A percentile compares a stretch with the other conserved stretches of the same genome.
phyloP scores from a whole-genome alignment of 2,888 invertebrate genomes.

The Drosophila vallismaia region DNA sequence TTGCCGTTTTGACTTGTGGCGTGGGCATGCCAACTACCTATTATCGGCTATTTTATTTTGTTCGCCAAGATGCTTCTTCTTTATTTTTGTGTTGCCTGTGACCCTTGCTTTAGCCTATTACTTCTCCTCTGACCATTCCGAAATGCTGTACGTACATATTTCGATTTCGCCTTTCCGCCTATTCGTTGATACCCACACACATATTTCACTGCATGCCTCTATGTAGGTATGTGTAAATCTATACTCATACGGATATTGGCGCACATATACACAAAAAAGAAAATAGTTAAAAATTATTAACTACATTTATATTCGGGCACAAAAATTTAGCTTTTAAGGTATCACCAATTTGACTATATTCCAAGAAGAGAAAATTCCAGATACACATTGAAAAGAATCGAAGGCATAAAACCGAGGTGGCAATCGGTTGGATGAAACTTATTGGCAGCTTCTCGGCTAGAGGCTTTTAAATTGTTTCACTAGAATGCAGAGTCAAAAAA shows the following conservation, averaged over 20 bases:
- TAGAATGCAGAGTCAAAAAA: slow-evolving; percentile 28
- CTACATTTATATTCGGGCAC: background rate
- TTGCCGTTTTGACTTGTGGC: slow-evolving; percentile 52
- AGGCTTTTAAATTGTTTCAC: slow-evolving; percentile 22
- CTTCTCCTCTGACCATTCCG: slow-evolving; percentile 68
- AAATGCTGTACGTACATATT: slow-evolving; percentile 71
- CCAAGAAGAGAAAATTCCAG: background rate
- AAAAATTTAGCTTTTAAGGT: background rate
- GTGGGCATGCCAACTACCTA: slow-evolving; percentile 63
- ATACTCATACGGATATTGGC: slow-evolving; percentile 66
- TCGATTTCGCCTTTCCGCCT: slow-evolving; percentile 61
- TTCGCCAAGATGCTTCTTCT: slow-evolving; percentile 64
- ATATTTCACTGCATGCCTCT: slow-evolving; percentile 53
- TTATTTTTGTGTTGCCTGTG: slow-evolving; percentile 42
- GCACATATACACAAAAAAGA: slow-evolving; percentile 67
- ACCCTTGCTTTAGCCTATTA: slow-evolving; percentile 72
- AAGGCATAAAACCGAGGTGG: background rate
- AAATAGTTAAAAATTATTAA: slow-evolving; percentile 36
- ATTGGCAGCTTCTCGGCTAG: background rate
- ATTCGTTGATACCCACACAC: slow-evolving; percentile 61
- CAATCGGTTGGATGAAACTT: slow-evolving; percentile 9
- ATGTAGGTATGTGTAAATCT: slow-evolving; percentile 61
- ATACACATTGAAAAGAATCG: background rate
- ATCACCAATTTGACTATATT: background rate
- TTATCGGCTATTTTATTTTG: slow-evolving; percentile 77